A percentile compares a stretch with the other conserved stretches of the same genome.
phyloP scores from a whole-genome alignment of 2,888 invertebrate species.

The Phytoseiulus persimilis region DNA sequence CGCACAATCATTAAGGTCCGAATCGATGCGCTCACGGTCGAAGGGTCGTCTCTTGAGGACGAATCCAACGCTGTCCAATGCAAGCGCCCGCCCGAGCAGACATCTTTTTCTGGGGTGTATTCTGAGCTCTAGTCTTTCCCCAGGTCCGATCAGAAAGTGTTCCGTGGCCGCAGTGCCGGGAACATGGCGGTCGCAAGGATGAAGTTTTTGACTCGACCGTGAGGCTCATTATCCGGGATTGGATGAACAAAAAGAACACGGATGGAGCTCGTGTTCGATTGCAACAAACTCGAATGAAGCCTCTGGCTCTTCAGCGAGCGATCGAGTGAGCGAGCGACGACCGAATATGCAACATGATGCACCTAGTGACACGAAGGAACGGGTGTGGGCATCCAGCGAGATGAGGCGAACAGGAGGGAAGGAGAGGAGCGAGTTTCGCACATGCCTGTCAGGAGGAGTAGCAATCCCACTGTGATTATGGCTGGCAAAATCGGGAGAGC shows the following conservation, averaged over 20 bases:
- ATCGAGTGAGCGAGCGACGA: too few relatives aligned
- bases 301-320: too few relatives aligned
- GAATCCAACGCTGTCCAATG: neutral
- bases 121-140: neutral
- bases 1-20: neutral
- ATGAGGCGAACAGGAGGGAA: neutral
- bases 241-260: neutral
- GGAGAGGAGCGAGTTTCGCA: neutral
- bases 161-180: neutral
- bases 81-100: neutral
- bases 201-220: neutral
- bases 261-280: neutral
- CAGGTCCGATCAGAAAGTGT: neutral
- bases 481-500: neutral
- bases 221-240: neutral
- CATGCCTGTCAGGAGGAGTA: neutral
- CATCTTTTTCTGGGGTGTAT: neutral
- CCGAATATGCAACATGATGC: too few relatives aligned
- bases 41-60: constrained; percentile 24
- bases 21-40: constrained; percentile 20
- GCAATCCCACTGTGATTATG: neutral
- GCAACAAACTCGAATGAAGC: neutral
- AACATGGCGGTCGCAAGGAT: neutral
- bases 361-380: too few relatives aligned
- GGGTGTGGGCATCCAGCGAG: too few relatives aligned